These are phyloP conservation scores for Ladona fulva DNA, from an alignment of 1,140 invertebrate species.

Conservation along the genomic window DNA sequence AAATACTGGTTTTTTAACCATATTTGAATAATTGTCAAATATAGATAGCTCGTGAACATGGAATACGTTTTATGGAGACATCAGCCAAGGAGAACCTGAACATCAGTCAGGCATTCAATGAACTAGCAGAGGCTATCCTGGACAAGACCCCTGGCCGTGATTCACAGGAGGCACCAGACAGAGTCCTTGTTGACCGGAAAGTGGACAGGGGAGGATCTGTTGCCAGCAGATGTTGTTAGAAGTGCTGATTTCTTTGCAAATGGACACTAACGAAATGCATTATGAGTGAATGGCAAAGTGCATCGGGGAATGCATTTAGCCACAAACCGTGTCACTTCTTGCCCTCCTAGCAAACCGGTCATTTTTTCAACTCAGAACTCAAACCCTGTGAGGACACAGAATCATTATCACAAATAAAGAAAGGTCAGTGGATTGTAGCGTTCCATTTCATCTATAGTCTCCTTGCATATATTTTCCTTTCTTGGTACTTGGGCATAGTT, in stretches of 20 bases:
- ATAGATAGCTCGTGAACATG: constrained; percentile 93
- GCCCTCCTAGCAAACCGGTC: too few relatives aligned
- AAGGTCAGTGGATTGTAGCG: not conserved
- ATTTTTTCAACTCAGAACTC: too few relatives aligned
- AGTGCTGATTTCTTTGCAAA: not conserved
- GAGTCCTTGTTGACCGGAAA: constrained; percentile 53
- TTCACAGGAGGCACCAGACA: constrained; percentile 53
- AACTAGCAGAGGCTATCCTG: constrained; percentile 91
- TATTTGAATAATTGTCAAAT: constrained; percentile 15
- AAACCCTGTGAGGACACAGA: not conserved
- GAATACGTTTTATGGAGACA: constrained; percentile 97
- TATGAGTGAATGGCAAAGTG: too few relatives aligned
- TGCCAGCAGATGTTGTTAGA: not conserved
- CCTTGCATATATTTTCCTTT: not conserved
- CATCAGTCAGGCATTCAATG: constrained; percentile 94
- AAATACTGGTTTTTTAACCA: not conserved
- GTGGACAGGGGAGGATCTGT: constrained; percentile 31
- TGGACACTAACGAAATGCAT: not conserved
- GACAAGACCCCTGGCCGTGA: constrained; percentile 69
- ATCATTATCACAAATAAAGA: not conserved
- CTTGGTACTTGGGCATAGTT: not conserved
- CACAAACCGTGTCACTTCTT: too few relatives aligned
- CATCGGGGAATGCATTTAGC: too few relatives aligned
- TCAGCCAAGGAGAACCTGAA: constrained; percentile 97
- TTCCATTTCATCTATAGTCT: not conserved